Base-by-base conservation (phyloP, 2,797 vertebrate genomes). In the Trachurus trachurus region DNA sequence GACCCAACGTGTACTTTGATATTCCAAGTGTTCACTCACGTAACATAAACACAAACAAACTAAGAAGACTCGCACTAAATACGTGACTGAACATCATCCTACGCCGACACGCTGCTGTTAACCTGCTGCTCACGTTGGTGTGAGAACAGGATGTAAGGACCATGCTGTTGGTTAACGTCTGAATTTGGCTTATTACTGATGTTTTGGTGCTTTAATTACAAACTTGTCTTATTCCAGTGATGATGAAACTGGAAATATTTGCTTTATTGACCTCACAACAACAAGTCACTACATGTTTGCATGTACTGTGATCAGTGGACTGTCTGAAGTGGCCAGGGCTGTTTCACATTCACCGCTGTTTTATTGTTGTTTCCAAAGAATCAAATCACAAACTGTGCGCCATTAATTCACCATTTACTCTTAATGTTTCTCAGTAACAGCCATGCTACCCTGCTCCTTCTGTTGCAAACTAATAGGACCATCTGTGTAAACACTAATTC, bases 401-500 rank as follows among this genome's bases (percentile, higher is more conserved):
- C 73, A 83, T 83, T 81, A 81, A 74, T 81, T 81, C 10, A 74
- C 58, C 70, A 81, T 81, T 87, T 78, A 78, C 66, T 68, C 65
- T 74, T 71, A 78, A 82, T 56, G 81, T 69, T 75, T 62, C 65
- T 68, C 63, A 64, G 42, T 77, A 80, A 77, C 73, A 82, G 76
- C 67, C 45, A 56, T 64, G 34, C 39, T 45, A 40, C 39, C 26
- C 42, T 26, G 9, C 49, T 79, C 79, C 83, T 80, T 83, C 84
- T 88, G 80, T 77, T 89, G 61, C 61, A 68, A 76, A 79, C 54
- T 42, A 73, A 87, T 85, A 70, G 26, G 57, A 37, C 82, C 78
- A 87, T 88, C 62, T 87, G 82, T 79, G 84, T 69, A 69, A 80
- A 81, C 64, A 74, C 59, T 78, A 83, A 81, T 70, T 76, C 56